Percentiles rank a stretch among this genome's conserved stretches.
phyloP scores from a whole-genome alignment of 2,888 invertebrate genomes.

The Parelbella ahira region DNA sequence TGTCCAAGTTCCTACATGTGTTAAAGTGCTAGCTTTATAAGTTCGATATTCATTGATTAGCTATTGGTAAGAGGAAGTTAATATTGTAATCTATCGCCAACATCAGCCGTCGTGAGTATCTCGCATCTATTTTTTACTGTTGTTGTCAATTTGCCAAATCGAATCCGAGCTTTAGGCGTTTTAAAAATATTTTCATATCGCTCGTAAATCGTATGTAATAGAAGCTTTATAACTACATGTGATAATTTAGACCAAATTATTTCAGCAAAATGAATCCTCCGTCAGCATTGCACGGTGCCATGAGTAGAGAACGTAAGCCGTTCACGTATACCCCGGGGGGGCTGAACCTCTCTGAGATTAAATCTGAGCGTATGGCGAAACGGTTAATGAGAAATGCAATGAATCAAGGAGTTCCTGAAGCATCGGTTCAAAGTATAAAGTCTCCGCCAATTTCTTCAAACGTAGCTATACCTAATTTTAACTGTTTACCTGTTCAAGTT shows the following conservation, averaged over 20 bases:
- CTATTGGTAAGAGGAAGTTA: constrained; percentile 48
- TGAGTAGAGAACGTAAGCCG: constrained; percentile 96
- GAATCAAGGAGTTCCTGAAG: constrained; percentile 86
- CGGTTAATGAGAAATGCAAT: constrained; percentile 81
- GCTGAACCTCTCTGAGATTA: constrained; percentile 93
- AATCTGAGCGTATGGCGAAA: constrained; percentile 93
- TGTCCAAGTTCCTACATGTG: constrained; percentile 37
- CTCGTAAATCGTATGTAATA: constrained; percentile 36
- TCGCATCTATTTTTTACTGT: constrained; percentile 59
- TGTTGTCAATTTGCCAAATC: constrained; percentile 71
- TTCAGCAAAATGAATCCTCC: constrained; percentile 85
- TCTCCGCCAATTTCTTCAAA: constrained; percentile 61
- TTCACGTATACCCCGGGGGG: constrained; percentile 97
- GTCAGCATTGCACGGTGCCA: constrained; percentile 91
- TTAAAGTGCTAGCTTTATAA: constrained; percentile 44
- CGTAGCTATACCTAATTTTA: constrained; percentile 64
- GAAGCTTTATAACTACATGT: neutral
- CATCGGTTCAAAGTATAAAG: constrained; percentile 73
- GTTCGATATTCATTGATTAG: constrained; percentile 38
- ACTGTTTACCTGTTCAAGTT: constrained; percentile 74
- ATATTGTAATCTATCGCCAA: constrained; percentile 52
- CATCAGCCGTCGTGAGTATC: constrained; percentile 65
- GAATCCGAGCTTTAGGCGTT: constrained; percentile 42
- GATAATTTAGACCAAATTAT: constrained; percentile 41
- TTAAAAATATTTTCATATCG: constrained; percentile 41